Evolutionary conservation across 2,888 invertebrate genomes (phyloP).

Genomic region (Drosophila quinaria): DNA sequence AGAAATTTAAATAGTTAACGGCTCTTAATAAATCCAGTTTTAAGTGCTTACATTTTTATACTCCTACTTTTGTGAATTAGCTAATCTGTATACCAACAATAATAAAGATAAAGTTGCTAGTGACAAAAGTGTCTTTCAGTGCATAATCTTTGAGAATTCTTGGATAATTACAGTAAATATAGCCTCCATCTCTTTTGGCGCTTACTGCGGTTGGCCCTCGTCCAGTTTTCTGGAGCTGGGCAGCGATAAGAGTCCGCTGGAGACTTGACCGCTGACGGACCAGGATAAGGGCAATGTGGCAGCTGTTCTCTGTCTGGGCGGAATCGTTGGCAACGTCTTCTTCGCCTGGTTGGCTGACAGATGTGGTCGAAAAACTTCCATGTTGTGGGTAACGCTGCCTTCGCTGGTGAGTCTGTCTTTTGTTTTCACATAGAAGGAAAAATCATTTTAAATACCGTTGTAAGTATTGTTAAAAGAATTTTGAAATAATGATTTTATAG

Average conservation of each 20-base stretch:
- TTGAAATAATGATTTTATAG: no score
- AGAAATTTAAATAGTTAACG: no score
- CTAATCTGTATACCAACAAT: no score
- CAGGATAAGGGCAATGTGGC: slow-evolving; percentile 85
- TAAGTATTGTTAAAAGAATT: no score
- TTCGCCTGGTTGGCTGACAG: slow-evolving; percentile 83
- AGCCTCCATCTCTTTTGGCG: slow-evolving; percentile 81
- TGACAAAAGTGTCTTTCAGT: neutral
- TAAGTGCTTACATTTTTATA: no score
- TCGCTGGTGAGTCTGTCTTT: slow-evolving; percentile 67
- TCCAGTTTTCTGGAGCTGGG: slow-evolving; percentile 82
- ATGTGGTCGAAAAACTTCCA: slow-evolving; percentile 77
- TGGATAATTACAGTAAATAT: slow-evolving; percentile 65
- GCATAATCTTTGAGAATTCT: neutral
- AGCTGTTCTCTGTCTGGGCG: slow-evolving; percentile 82
- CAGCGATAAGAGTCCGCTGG: slow-evolving; percentile 74
- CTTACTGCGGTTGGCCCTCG: slow-evolving; percentile 84
- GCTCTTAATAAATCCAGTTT: no score
- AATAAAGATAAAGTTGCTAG: no score
- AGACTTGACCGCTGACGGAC: slow-evolving; percentile 76
- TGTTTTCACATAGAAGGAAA: no score
- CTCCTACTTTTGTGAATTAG: no score
- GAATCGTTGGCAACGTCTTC: slow-evolving; percentile 79
- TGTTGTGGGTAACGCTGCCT: slow-evolving; percentile 78
- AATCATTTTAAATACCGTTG: no score